These are phyloP conservation scores for Heliconius hewitsoni DNA, from an alignment of 1,140 invertebrate species.

Conservation along the genomic window DNA sequence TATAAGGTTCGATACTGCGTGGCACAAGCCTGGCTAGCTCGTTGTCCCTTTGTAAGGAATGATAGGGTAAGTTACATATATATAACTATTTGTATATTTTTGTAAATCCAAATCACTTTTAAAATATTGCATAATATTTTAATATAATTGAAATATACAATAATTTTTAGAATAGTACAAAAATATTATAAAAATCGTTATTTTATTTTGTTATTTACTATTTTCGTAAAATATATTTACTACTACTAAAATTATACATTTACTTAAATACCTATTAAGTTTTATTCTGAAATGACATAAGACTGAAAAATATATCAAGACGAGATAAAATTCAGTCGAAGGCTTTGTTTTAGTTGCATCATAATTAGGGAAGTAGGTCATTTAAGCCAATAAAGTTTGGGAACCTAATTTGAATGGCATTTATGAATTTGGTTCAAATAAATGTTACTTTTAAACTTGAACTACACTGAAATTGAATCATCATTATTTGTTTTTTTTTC, in stretches of 20 bases:
- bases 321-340: background rate
- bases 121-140: too few relatives aligned
- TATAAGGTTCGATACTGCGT: slow-evolving; percentile 71
- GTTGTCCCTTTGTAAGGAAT: slow-evolving; percentile 64
- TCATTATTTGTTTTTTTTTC: too few relatives aligned
- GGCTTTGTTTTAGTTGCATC: slow-evolving; percentile 12
- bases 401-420: background rate
- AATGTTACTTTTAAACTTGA: too few relatives aligned
- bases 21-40: slow-evolving; percentile 74
- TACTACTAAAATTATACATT: background rate
- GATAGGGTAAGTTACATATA: slow-evolving; percentile 60
- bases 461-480: too few relatives aligned
- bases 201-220: background rate
- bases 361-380: slow-evolving; percentile 10
- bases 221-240: background rate
- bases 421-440: background rate
- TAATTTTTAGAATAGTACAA: too few relatives aligned
- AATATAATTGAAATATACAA: too few relatives aligned
- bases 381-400: background rate
- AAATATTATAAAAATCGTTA: too few relatives aligned
- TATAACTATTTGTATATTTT: background rate
- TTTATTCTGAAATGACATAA: background rate
- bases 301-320: background rate
- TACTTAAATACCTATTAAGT: background rate
- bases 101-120: background rate